Conservation (phyloP, 92 coral and sea anemone genomes). For the Porites rus region DNA sequence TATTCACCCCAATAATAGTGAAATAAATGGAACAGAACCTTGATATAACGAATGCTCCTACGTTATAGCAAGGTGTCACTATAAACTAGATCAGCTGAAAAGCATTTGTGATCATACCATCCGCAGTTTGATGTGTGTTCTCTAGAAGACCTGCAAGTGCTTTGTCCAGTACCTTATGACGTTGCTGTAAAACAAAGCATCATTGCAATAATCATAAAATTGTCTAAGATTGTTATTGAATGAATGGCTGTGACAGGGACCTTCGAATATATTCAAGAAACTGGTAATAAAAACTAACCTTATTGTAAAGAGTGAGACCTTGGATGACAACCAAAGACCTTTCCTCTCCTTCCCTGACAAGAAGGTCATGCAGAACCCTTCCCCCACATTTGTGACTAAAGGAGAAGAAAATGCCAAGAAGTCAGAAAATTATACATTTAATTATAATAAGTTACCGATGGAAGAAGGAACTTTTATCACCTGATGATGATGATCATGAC, state of each 20-base stretch:
- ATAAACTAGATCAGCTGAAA: not conserved
- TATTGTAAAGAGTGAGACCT: conserved; percentile 72
- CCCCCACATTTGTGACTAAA: conserved; percentile 46
- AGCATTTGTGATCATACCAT: conserved; percentile 26
- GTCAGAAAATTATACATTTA: not conserved
- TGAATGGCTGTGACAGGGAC: too few relatives aligned
- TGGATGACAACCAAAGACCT: conserved; percentile 63
- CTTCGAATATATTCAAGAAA: too few relatives aligned
- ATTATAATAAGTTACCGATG: not conserved
- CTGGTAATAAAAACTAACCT: conserved; percentile 35
- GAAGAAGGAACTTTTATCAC: too few relatives aligned
- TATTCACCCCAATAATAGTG: too few relatives aligned
- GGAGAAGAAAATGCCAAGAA: not conserved
- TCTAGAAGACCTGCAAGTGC: conserved; percentile 60
- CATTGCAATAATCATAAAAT: not conserved
- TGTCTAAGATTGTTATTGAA: not conserved
- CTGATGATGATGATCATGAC: not conserved
- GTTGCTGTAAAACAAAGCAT: conserved; percentile 42
- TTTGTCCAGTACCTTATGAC: conserved; percentile 62
- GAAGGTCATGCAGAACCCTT: conserved; percentile 11
- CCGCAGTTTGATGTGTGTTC: conserved; percentile 57
- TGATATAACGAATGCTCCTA: too few relatives aligned
- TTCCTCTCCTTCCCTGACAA: conserved; percentile 8
- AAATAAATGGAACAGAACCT: too few relatives aligned
- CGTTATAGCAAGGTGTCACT: not conserved